phyloP scores from a whole-genome alignment of 2,113 vertebrate genomes.

The Macrotus californicus region DNA sequence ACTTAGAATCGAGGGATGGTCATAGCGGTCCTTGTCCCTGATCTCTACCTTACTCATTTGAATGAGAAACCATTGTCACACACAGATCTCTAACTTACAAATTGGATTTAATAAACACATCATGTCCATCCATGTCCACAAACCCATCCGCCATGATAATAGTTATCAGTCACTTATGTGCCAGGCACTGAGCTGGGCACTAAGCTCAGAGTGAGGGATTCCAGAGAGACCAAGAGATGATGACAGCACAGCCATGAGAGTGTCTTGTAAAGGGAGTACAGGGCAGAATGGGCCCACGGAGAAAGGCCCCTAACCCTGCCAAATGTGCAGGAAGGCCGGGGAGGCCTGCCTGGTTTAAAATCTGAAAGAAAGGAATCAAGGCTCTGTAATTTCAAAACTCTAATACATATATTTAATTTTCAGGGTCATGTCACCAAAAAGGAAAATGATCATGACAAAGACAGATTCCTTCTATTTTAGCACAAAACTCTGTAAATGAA shows the following conservation, averaged over 20 bases:
- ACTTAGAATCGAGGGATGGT: not conserved
- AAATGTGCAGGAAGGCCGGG: not conserved
- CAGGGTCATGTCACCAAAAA: not conserved
- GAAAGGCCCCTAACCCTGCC: too few relatives aligned
- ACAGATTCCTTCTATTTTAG: not conserved
- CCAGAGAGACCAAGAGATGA: not conserved
- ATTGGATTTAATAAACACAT: not conserved
- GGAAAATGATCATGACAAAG: not conserved
- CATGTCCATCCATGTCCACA: too few relatives aligned
- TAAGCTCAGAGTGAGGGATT: not conserved
- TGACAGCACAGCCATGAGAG: not conserved
- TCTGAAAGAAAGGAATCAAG: not conserved
- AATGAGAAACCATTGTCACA: not conserved
- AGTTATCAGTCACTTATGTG: not conserved
- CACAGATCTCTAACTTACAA: not conserved
- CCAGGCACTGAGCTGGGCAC: not conserved
- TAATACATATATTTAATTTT: not conserved
- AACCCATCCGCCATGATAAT: not conserved
- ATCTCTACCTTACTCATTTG: not conserved
- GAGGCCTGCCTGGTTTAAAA: not conserved
- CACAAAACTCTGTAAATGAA: not conserved
- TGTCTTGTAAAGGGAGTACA: not conserved
- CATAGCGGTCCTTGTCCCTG: not conserved
- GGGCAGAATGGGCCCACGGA: not conserved
- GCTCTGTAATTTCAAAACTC: not conserved